Evolutionary conservation across 2,113 vertebrate genomes (phyloP), one percentile per base, ranked within the genome.

Genomic region (Neotoma lepida): DNA sequence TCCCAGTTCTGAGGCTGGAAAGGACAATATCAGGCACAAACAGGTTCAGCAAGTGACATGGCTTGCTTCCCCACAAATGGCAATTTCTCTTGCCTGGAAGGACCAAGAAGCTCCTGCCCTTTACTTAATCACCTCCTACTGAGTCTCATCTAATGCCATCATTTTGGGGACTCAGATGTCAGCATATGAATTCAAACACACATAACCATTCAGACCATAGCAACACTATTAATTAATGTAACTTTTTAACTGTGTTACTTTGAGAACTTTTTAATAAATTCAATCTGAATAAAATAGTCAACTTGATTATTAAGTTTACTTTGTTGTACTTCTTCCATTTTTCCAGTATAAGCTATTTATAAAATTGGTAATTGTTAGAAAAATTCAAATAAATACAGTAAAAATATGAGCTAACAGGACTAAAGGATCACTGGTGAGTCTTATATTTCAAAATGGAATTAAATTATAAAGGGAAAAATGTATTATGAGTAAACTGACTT

Each of bases 261-360:
- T 54, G 22, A 71, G 13, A 39, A 17, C 56, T 54, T 93, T 81
- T 84, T 93, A 49, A 9, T 64, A 66, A 94, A 91, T 71, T 86
- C 71, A 71, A 92, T 70, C 41, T 73, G 20, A 90, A 86, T 54
- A 33, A 89, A 93, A 73, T 9, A 73, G 4, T 51, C 7, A 95
- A 86, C 74, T 71, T 91, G 39, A 94, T 54, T 73, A 93, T 88
- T 71, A 73, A 94, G 64, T 81, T 82, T 82, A 63, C 63, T 64
- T 30, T 86, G 14, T 18, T 68, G 93, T n/a, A 41, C 2, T 49
- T 74, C 66, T 91, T 96, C 13, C 93, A 88, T 86, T 82, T 88
- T 82, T 17, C 90, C 9, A 87, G 15, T 64, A 70, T 73, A 46
- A 88, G 58, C 4, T 63, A 80, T 20, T 74, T 81, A 58, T 90